Base-by-base conservation (phyloP, 2,113 vertebrate species). In the Calidris pugnax region DNA sequence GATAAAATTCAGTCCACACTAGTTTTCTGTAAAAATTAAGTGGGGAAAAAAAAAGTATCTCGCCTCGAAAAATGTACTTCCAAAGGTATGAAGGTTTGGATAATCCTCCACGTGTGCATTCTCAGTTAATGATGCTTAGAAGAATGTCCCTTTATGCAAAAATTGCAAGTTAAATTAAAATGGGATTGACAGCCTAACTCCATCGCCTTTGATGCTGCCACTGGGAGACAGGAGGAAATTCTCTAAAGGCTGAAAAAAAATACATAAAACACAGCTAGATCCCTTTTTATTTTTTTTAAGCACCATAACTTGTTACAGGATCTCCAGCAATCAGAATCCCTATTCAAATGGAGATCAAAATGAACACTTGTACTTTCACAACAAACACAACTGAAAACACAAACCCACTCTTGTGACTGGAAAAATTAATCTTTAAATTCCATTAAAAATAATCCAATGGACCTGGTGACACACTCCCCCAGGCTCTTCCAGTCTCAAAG, bases 221-320 rank as follows among this genome's bases (percentile, higher is more conserved):
- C 23, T 4, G 33, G 45, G 28, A 30, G 67, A 53, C 10, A 26
- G 37, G 33, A 41, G 21, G 23, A 23, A 67, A 66, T 19, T 23
- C n/a, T 41, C 48, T 7, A 37, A 30, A 15, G 35, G 28, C 28
- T 20, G 19, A 68, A 53, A 62, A 62, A 35, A 10, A 16, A n/a
- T 0, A 1, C 2, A 12, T 3, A 23, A 9, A 20, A 12, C 11
- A 47, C 12, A 39, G 9, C 13, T 20, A 11, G 22, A 7, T n/a
- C n/a, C 15, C 21, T n/a, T 4, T 37, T 7, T 12, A 27, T 4
- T 30, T 35, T 48, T 51, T 53, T n/a, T 6, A 59, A 35, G 27
- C 8, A 57, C 22, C 33, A 5, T n/a, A 21, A 73, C 20, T 47
- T 59, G 8, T 24, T 24, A 23, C 37, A 5, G 32, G 37, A 12